Evolutionary conservation across 2,113 vertebrate genomes (phyloP).

Genomic region (Acrocephalus kingi): DNA sequence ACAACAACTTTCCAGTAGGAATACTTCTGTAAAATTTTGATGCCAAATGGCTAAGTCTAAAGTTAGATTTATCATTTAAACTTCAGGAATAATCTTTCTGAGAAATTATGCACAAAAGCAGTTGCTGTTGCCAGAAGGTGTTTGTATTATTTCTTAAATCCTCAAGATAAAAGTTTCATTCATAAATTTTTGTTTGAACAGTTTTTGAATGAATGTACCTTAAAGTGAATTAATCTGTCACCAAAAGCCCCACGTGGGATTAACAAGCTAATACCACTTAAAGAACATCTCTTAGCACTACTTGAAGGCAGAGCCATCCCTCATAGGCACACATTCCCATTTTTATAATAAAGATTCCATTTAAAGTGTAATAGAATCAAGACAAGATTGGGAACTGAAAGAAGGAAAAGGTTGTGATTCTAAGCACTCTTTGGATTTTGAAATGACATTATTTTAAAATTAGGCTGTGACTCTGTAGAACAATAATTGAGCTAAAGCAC

Average conservation of each 20-base stretch:
- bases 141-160: conserved; percentile 1
- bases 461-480: not conserved
- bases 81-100: not conserved
- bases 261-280: not conserved
- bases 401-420: not conserved
- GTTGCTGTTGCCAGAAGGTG: not conserved
- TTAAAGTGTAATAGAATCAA: not conserved
- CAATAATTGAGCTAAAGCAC: not conserved
- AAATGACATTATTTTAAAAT: not conserved
- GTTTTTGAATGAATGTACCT: not conserved
- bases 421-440: not conserved
- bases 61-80: not conserved
- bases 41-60: not conserved
- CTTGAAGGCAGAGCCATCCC: not conserved
- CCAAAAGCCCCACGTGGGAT: not conserved
- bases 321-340: not conserved
- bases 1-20: not conserved
- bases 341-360: not conserved
- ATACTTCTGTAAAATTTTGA: not conserved
- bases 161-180: conserved; percentile 27
- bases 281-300: not conserved
- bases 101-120: not conserved
- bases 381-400: not conserved
- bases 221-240: not conserved
- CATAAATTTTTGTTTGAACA: conserved; percentile 21